phyloP scores from a whole-genome alignment of 2,113 vertebrate species.

The Megaceryle torquata region DNA sequence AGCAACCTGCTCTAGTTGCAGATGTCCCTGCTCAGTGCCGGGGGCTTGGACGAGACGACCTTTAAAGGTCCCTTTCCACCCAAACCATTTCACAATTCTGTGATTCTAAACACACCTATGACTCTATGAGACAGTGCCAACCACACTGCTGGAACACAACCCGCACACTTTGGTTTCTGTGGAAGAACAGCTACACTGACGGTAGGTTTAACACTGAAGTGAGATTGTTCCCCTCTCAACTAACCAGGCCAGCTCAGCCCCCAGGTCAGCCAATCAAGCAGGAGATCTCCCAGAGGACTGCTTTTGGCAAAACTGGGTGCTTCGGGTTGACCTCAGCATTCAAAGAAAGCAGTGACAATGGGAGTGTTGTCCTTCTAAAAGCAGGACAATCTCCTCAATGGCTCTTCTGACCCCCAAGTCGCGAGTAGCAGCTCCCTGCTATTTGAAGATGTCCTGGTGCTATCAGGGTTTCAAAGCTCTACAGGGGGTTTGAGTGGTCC shows the following conservation, averaged over 20 bases:
- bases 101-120: no score
- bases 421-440: not conserved
- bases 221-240: not conserved
- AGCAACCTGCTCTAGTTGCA: no score
- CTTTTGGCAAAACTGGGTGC: not conserved
- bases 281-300: not conserved
- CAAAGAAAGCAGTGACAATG: not conserved
- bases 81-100: not conserved
- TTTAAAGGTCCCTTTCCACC: no score
- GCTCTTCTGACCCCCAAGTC: not conserved
- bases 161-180: not conserved
- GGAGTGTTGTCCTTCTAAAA: not conserved
- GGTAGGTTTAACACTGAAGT: not conserved
- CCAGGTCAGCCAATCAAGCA: not conserved
- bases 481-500: not conserved
- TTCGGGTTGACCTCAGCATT: not conserved
- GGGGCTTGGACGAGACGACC: no score
- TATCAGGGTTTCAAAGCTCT: not conserved
- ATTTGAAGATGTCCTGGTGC: not conserved
- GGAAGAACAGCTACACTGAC: not conserved
- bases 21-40: no score
- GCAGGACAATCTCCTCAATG: not conserved
- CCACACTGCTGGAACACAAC: not conserved
- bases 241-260: not conserved
- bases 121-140: not conserved